Evolutionary conservation across 1,140 invertebrate genomes (phyloP).

Genomic region (Pygmarrhopalites habei): DNA sequence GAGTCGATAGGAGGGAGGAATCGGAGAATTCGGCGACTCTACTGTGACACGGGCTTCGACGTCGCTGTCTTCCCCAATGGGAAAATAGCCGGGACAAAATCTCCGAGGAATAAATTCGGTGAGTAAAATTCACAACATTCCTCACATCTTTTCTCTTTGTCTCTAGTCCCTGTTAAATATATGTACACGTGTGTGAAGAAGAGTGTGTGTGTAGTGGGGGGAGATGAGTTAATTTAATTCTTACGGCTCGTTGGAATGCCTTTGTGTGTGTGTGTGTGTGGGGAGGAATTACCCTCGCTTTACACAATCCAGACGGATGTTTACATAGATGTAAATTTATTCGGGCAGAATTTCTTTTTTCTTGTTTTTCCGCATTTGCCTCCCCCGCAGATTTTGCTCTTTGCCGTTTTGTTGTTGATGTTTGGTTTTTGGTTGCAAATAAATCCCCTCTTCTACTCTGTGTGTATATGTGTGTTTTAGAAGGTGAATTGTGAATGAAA

Average conservation of each 20-base stretch:
- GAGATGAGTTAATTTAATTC: not conserved
- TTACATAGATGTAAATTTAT: no score
- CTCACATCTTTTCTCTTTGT: not conserved
- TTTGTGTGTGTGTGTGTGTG: not conserved
- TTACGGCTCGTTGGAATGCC: not conserved
- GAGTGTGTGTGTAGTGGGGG: not conserved
- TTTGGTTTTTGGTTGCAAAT: not conserved
- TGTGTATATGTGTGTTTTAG: no score
- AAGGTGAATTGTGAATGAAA: no score
- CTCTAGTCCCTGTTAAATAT: not conserved
- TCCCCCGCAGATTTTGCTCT: not conserved
- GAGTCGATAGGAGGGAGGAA: not conserved
- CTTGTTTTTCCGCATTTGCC: no score
- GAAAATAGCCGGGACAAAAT: conserved; percentile 49
- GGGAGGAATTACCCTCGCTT: no score
- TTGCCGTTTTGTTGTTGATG: not conserved
- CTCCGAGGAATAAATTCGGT: conserved; percentile 51
- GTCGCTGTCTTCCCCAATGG: conserved; percentile 51
- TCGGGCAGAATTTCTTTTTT: no score
- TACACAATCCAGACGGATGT: no score
- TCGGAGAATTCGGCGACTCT: conserved; percentile 42
- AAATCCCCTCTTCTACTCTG: no score
- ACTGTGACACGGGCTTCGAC: conserved; percentile 52
- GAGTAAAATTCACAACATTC: conserved; percentile 38
- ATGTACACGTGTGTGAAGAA: not conserved